Base-by-base conservation (phyloP, 1,140 invertebrate genomes). In the Diorhabda elongata region DNA sequence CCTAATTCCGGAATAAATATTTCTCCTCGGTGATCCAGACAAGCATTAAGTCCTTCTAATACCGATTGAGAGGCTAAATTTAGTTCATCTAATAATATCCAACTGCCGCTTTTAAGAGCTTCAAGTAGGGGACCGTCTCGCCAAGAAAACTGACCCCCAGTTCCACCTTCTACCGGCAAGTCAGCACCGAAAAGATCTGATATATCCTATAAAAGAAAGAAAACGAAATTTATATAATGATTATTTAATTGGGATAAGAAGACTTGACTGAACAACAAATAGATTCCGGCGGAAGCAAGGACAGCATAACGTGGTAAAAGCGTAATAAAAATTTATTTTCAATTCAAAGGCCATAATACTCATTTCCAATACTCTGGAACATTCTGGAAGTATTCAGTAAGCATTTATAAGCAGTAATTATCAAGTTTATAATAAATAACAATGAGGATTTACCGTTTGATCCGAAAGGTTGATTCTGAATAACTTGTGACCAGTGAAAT, bases 41-140 rank as follows among this genome's bases (percentile, higher is more conserved):
- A 98, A 2, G 98, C 97, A 82, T 99, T 99, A 3, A 99, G 84
- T 44, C 97, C 97, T 86, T 99, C 98, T 0, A 99, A 83, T 4
- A 99, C 97, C 0, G 97, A 95, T 82, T 99, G 98, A 0, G 97
- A 98, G 0, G 98, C 98, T 68, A 99, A 84, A 86, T 99, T 99
- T 64, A 99, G 84, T 85, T 99, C 98, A 82, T 99, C 98, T n/a
- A 99, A 83, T 9, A 99, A 84, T 75, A 99, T 92, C 98, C 98
- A 99, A 75, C 95, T 87, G 3, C 95, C 94, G 61, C 90, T 86
- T 84, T 96, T 95, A 2, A 99, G 83, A 2, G 98, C 98, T 70
- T 90, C 90, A 11, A 99, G 82, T 69, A 99, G 88, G 1, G 97
- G 97, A 5, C 98, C 98, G 84, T 99, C 97, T 76, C 91, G 87